These are phyloP conservation scores for Ichneumoninae sp. DNA, from an alignment of 2,888 invertebrate genomes.

Conservation along the genomic window DNA sequence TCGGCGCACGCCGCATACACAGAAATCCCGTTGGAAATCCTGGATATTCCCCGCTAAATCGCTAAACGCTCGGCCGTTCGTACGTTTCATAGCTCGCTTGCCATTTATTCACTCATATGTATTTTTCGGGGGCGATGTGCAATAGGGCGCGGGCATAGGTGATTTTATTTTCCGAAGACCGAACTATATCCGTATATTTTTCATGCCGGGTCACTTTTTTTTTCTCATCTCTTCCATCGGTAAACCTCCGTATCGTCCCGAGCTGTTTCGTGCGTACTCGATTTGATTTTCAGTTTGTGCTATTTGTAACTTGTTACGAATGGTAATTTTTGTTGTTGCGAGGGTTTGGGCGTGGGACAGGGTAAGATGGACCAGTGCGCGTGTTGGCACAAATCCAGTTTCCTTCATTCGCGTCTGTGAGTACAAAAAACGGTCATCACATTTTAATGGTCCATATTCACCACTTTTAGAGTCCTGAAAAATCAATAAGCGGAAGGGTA, in stretches of 20 bases:
- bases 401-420: too few species aligned
- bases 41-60: constrained; percentile 47
- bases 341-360: too few species aligned
- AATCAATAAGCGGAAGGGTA: not conserved
- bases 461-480: not conserved
- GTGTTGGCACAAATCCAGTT: too few species aligned
- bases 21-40: constrained; percentile 32
- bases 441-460: too few species aligned
- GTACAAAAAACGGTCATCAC: too few species aligned
- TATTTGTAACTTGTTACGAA: too few species aligned
- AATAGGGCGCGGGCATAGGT: constrained; percentile 6
- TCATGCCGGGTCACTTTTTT: not conserved
- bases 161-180: constrained; percentile 28
- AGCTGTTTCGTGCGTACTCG: not conserved
- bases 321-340: too few species aligned
- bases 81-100: constrained; percentile 67
- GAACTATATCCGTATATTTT: not conserved
- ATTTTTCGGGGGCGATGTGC: constrained; percentile 43
- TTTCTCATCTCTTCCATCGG: not conserved
- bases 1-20: constrained; percentile 3
- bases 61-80: constrained; percentile 36
- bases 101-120: constrained; percentile 72
- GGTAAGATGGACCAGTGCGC: too few species aligned
- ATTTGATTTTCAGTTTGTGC: not conserved
- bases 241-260: not conserved